Percentiles rank a stretch among this genome's conserved stretches.
Conservation (phyloP, 2,888 invertebrate genomes). For the Candidula unifasciata region DNA sequence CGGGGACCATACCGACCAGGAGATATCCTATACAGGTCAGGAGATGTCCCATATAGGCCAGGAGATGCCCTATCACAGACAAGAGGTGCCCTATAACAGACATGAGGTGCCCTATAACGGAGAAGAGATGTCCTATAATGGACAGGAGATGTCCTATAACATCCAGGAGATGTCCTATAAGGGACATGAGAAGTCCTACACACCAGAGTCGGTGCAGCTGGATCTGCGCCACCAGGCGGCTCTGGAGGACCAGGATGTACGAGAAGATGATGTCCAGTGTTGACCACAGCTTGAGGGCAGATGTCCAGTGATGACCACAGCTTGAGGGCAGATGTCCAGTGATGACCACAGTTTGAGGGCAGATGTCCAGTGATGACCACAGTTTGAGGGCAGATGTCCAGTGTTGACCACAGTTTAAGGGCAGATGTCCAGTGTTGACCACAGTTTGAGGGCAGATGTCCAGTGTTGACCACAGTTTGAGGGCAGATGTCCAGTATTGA, state of each 20-base stretch:
- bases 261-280: slow-evolving; percentile 13
- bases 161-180: too few species aligned
- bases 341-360: too few species aligned
- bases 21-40: too few species aligned
- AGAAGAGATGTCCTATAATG: too few species aligned
- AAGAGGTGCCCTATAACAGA: too few species aligned
- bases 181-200: slow-evolving; percentile 13
- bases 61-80: too few species aligned
- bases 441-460: background rate
- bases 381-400: background rate
- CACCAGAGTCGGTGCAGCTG: background rate
- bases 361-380: background rate
- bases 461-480: background rate
- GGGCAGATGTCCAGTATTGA: slow-evolving; percentile 1
- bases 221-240: background rate
- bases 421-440: slow-evolving; percentile 4
- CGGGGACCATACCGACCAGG: too few species aligned
- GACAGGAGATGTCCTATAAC: too few species aligned
- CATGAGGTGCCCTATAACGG: too few species aligned
- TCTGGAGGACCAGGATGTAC: background rate
- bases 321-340: background rate
- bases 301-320: background rate
- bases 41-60: too few species aligned
- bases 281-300: background rate
- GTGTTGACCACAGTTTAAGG: too few species aligned